Percentiles rank a stretch among this genome's conserved stretches.
phyloP scores from a whole-genome alignment of 2,888 invertebrate genomes.

The Phyllotreta cruciferae region DNA sequence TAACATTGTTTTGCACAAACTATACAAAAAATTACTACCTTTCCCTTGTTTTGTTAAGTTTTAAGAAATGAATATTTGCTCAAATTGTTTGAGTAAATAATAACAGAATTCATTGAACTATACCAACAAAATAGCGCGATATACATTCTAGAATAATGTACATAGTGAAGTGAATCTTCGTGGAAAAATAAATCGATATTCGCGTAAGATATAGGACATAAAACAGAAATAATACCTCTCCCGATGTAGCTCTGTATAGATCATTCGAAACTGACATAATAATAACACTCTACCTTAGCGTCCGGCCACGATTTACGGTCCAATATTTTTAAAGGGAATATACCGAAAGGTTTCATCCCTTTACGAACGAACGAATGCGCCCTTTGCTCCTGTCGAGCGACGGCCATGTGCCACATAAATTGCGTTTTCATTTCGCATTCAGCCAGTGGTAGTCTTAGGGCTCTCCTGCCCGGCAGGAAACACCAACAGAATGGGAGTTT shows the following conservation, averaged over 20 bases:
- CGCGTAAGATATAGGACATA: conserved; percentile 9
- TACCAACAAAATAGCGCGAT: no score
- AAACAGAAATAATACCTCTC: conserved; percentile 13
- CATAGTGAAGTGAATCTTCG: neutral
- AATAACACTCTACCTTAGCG: conserved; percentile 24
- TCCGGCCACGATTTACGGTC: conserved; percentile 23
- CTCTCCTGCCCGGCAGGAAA: conserved; percentile 15
- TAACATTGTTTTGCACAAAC: no score
- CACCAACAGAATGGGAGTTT: conserved; percentile 3
- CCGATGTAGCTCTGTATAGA: conserved; percentile 16
- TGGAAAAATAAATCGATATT: conserved; percentile 1
- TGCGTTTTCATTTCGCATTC: conserved; percentile 42
- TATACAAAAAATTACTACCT: no score
- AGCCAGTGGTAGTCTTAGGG: conserved; percentile 32
- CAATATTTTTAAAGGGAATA: conserved; percentile 29
- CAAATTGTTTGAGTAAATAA: no score
- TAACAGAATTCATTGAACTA: no score
- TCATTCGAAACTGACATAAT: conserved; percentile 30
- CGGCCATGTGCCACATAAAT: conserved; percentile 35
- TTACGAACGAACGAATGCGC: conserved; percentile 17
- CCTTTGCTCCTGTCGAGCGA: conserved; percentile 17
- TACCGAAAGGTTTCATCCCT: conserved; percentile 18
- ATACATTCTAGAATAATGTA: no score
- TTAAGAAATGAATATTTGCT: no score
- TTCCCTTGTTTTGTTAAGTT: no score